A percentile compares a stretch with the other conserved stretches of the same genome.
phyloP scores from a whole-genome alignment of 2,113 vertebrate species.

The Castor canadensis region DNA sequence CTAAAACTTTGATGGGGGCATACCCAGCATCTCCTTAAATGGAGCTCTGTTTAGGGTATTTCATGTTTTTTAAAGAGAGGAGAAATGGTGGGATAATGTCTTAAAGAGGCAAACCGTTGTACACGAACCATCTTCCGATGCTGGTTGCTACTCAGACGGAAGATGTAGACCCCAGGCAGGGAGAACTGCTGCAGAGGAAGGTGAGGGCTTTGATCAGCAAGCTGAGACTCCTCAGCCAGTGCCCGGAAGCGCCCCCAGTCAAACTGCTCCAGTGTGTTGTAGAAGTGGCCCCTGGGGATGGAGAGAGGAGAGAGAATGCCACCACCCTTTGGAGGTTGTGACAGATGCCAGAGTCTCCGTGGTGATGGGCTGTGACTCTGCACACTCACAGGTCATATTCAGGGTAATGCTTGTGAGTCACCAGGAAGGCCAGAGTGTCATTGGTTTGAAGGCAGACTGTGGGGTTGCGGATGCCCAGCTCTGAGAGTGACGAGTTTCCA shows the following conservation, averaged over 20 bases:
- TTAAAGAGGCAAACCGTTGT: background rate
- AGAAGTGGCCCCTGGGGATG: conserved; percentile 88
- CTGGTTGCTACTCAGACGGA: conserved; percentile 88
- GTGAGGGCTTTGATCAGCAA: conserved; percentile 72
- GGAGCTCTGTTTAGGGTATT: background rate
- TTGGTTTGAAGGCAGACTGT: conserved; percentile 84
- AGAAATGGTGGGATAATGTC: background rate
- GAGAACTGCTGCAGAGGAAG: conserved; percentile 88
- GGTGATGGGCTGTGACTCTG: background rate
- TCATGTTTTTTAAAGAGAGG: background rate
- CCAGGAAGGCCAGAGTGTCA: conserved; percentile 86
- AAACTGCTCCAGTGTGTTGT: conserved; percentile 89
- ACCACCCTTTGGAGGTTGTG: too few relatives aligned
- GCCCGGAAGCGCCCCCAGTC: conserved; percentile 92
- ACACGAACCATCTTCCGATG: conserved; percentile 90
- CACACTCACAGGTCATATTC: conserved; percentile 91
- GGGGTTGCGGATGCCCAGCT: conserved; percentile 89
- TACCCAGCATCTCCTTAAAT: background rate
- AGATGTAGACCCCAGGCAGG: conserved; percentile 89
- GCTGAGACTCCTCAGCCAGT: conserved; percentile 84
- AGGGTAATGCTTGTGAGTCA: conserved; percentile 88
- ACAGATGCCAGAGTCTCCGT: rapidly evolving
- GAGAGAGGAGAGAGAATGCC: background rate
- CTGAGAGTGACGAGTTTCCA: background rate
- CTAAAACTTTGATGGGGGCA: background rate